Conservation (phyloP, 2,113 vertebrate genomes). For the Lucifuga dentata region DNA sequence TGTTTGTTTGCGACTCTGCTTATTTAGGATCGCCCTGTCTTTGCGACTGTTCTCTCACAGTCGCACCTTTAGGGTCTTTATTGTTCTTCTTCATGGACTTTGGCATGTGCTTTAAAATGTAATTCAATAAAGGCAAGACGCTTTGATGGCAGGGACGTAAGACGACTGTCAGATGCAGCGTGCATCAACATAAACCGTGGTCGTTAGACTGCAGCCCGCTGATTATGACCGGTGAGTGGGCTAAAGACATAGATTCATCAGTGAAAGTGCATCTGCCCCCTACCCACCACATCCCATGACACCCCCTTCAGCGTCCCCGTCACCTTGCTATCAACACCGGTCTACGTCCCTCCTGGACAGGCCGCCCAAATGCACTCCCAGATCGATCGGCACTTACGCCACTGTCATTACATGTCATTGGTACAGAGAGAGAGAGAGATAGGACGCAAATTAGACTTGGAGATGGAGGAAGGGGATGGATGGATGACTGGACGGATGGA, state of each 20-base stretch:
- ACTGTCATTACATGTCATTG: slow-evolving; percentile 60
- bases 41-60: slow-evolving; percentile 11
- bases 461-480: not conserved
- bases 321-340: slow-evolving; percentile 41
- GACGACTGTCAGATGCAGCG: slow-evolving; percentile 19
- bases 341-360: slow-evolving; percentile 17
- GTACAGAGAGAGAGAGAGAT: slow-evolving; percentile 28
- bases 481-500: slow-evolving; percentile 2
- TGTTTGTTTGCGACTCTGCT: slow-evolving; percentile 24
- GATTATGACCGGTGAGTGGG: slow-evolving; percentile 29
- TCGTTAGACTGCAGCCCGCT: slow-evolving; percentile 30
- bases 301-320: slow-evolving; percentile 48
- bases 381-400: slow-evolving; percentile 47
- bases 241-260: slow-evolving; percentile 47
- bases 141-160: slow-evolving; percentile 30
- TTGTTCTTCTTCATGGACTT: slow-evolving; percentile 10
- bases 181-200: slow-evolving; percentile 30
- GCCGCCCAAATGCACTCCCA: slow-evolving; percentile 20
- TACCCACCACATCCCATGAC: slow-evolving; percentile 20
- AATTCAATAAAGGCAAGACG: slow-evolving; percentile 10
- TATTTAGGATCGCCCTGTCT: slow-evolving; percentile 1
- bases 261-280: slow-evolving; percentile 30
- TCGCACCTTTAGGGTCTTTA: slow-evolving; percentile 28
- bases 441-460: slow-evolving; percentile 26
- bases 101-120: slow-evolving; percentile 2